These are phyloP conservation scores for Seira ritae DNA, from an alignment of 2,888 invertebrate genomes.

Conservation along the genomic window DNA sequence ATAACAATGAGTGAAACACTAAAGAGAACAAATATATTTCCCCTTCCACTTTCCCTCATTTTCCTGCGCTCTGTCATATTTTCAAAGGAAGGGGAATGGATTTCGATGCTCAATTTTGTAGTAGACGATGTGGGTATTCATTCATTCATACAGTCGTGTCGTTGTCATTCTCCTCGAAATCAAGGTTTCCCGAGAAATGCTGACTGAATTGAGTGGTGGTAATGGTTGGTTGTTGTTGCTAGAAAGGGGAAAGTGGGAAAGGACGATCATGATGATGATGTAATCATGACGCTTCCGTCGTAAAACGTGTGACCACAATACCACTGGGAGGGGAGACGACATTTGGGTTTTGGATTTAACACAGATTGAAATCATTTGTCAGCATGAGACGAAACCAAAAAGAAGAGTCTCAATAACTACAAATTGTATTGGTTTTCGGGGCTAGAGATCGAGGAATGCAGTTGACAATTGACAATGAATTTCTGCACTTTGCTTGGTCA, in stretches of 20 bases:
- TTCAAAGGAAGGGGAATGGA: background rate
- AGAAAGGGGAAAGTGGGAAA: constrained; percentile 9
- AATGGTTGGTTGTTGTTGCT: background rate
- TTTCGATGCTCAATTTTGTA: background rate
- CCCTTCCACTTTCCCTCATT: background rate
- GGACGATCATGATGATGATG: background rate
- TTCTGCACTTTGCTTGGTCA: too few species aligned
- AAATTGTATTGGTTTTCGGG: too few species aligned
- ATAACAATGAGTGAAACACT: constrained; percentile 16
- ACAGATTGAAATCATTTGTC: constrained; percentile 10
- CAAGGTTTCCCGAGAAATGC: background rate
- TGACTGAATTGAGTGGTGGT: background rate
- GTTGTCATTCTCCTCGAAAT: background rate
- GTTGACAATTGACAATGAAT: too few species aligned
- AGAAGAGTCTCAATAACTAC: too few species aligned
- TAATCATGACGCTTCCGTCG: constrained; percentile 14
- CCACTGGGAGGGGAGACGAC: background rate
- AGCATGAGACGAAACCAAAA: background rate
- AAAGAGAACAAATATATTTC: background rate
- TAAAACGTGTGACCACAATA: constrained; percentile 11
- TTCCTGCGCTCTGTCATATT: constrained; percentile 5
- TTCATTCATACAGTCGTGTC: too few species aligned
- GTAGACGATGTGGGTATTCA: background rate
- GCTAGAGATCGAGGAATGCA: too few species aligned
- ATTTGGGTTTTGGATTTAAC: background rate